Conservation (phyloP, 2,888 invertebrate genomes). For the Polymixis flavicincta region DNA sequence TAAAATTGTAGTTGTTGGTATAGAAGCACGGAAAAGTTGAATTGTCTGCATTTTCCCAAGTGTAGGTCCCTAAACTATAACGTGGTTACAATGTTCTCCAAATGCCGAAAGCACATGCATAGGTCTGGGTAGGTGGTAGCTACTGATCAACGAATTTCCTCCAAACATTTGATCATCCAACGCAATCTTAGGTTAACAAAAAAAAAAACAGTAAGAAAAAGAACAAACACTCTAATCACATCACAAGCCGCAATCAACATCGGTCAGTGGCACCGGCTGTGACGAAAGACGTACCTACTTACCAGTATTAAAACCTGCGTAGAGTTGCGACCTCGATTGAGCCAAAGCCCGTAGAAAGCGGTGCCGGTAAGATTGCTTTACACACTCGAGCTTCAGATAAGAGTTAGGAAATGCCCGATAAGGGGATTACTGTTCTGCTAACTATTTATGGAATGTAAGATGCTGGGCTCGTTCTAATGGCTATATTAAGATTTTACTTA, state of each 20-base stretch:
- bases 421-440: slow-evolving; percentile 52
- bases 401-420: slow-evolving; percentile 65
- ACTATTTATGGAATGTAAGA: slow-evolving; percentile 57
- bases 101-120: background rate
- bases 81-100: background rate
- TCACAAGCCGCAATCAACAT: slow-evolving; percentile 37
- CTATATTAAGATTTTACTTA: slow-evolving; percentile 24
- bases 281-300: slow-evolving; percentile 53
- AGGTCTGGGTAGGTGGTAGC: too few species aligned
- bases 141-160: background rate
- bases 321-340: slow-evolving; percentile 58
- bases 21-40: too few species aligned
- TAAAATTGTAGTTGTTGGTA: background rate
- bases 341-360: slow-evolving; percentile 62
- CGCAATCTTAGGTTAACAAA: too few species aligned
- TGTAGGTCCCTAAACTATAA: background rate
- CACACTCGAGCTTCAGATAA: slow-evolving; percentile 58
- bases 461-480: slow-evolving; percentile 23
- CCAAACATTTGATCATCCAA: background rate
- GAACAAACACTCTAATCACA: slow-evolving; percentile 42
- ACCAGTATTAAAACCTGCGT: slow-evolving; percentile 52
- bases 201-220: slow-evolving; percentile 35
- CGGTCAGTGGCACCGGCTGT: slow-evolving; percentile 58
- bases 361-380: slow-evolving; percentile 40
- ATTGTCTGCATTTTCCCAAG: background rate